Evolutionary conservation across 2,797 vertebrate species (phyloP), one percentile per base, ranked within the genome.

Genomic region (Austrolebias charrua): DNA sequence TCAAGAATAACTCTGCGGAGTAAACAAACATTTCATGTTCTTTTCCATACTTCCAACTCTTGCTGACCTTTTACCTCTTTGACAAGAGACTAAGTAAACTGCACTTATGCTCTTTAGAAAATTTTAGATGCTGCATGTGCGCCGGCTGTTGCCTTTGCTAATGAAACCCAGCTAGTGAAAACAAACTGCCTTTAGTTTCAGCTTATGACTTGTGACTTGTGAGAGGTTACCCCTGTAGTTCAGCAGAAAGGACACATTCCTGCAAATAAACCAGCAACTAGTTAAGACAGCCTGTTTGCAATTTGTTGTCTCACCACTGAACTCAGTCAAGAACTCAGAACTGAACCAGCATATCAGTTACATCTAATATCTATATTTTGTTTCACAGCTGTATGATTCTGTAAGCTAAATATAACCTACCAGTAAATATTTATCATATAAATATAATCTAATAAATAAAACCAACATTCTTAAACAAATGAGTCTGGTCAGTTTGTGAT

Each of bases 11-110:
- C 89, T 92, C 82, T 63, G 83, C 90, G 86, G 91, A 90, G 88
- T 89, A 89, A 91, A 93, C 77, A 86, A 91, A 92, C 91, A 91
- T 93, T 93, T 91, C 91, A 90, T 84, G 89, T 90, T 86, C 79
- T 80, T 91, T 82, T 92, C 81, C 86, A 92, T 92, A 92, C 90
- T 90, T 63, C 66, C 80, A 45, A 88, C 90, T 79, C 84, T 81
- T n/a, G 60, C 78, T 91, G 92, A 94, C 92, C 93, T 88, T 76
- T 83, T 89, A 84, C 89, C 87, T 89, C 77, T 78, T 83, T 65
- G 86, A 90, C 92, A 87, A 89, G 88, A 86, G 86, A 84, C 89
- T 86, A 85, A 88, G 89, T 89, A 91, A 91, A 91, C 90, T 85
- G 82, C 85, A 88, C 88, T 90, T 88, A 85, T 81, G 86, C 82